Evolutionary conservation across 1,140 invertebrate species (phyloP), one percentile per base, ranked within the genome.

Genomic region (Drosophila oshimai): DNA sequence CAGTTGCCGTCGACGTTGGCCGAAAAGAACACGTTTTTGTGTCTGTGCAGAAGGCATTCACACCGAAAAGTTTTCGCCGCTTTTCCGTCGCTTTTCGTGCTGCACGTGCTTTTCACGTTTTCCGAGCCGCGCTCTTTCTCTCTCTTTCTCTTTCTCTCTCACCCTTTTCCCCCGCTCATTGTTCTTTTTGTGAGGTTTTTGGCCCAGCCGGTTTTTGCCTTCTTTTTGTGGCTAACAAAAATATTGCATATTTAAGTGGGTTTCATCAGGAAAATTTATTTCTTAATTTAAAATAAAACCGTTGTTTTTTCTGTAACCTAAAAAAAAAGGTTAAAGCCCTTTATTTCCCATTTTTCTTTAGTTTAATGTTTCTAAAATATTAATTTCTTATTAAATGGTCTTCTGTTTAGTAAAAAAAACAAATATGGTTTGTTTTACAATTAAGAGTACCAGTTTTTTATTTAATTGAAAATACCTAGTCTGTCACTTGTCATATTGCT

Each of bases 21-120:
- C 75, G 75, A 86, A 86, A 84, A 84, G 75, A 84, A 86, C 79
- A 78, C 72, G 80, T 80, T 80, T 86, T 87, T 86, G 81, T 65
- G 34, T 65, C 61, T 65, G 61, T 86, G 81, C 81, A 87, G 81
- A 86, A 86, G 81, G 76, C 81, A 87, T 86, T 86, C 80, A 86
- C 80, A 86, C 80, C 80, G 54, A 84, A 65, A 65, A 58, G 64
- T 42, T 50, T 41, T 45, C 33, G 36, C 64, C 50, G 71, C 65
- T 50, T 42, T 42, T 42, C 41, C 41, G 41, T 42, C 41, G 20
- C 41, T 42, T 44, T 44, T 44, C 51, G 33, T 74, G 68, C 80
- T 80, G 75, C 75, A 83, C 70, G 80, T 75, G 81, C 58, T 73
- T 47, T 76, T 60, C 74, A 86, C 76, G 80, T 76, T 73, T 75